Percentiles rank a stretch among this genome's conserved stretches.
Conservation (phyloP, 1,140 invertebrate genomes). For the Heterodera carotae region DNA sequence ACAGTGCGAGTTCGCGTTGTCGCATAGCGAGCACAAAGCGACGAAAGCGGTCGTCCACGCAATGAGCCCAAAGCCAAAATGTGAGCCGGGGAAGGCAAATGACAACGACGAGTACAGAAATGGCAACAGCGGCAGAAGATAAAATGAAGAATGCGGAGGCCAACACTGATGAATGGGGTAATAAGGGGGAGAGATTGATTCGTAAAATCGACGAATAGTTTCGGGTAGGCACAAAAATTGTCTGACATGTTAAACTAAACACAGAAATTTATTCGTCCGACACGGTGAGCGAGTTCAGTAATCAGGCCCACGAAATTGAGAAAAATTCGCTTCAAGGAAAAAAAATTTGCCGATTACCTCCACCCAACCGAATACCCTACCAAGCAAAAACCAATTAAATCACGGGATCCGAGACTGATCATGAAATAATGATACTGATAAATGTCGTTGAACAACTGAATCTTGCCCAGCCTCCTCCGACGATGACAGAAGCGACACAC, state of each 20-base stretch:
- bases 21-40: constrained; percentile 6
- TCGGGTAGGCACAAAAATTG: too few relatives aligned
- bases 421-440: too few relatives aligned
- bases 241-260: too few relatives aligned
- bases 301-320: neutral
- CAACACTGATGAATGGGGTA: neutral
- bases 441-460: too few relatives aligned
- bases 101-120: too few relatives aligned
- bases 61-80: neutral
- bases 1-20: constrained; percentile 29
- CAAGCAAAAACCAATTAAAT: too few relatives aligned
- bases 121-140: neutral
- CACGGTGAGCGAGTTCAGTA: neutral
- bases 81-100: neutral
- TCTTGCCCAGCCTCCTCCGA: neutral
- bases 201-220: too few relatives aligned
- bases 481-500: neutral
- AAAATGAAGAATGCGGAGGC: neutral
- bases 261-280: too few relatives aligned
- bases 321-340: too few relatives aligned
- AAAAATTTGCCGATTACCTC: too few relatives aligned
- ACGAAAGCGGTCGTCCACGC: neutral
- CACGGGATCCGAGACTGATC: too few relatives aligned
- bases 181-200: neutral
- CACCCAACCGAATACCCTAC: neutral